A percentile compares a stretch with the other conserved stretches of the same genome.
These are phyloP conservation scores for Carcina quercana DNA, from an alignment of 2,888 invertebrate genomes.

Conservation along the genomic window DNA sequence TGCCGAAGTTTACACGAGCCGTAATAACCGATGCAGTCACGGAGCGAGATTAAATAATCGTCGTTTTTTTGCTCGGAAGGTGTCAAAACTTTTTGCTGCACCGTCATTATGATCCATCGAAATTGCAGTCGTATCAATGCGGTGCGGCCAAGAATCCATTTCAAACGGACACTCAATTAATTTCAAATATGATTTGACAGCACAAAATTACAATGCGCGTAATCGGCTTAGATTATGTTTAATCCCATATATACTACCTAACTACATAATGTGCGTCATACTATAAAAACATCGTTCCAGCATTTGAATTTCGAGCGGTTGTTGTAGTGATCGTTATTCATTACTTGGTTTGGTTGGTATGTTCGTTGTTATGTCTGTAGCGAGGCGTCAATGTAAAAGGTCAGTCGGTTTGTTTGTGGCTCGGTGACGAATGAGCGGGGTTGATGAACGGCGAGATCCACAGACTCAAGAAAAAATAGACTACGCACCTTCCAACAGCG, in stretches of 20 bases:
- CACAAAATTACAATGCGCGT: constrained; percentile 42
- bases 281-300: constrained; percentile 13
- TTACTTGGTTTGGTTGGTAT: constrained; percentile 25
- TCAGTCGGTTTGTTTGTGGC: constrained; percentile 31
- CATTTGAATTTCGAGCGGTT: neutral
- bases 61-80: constrained; percentile 39
- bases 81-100: constrained; percentile 58
- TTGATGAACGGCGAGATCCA: constrained; percentile 69
- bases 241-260: constrained; percentile 20
- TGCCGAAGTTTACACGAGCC: too few relatives aligned
- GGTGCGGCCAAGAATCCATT: constrained; percentile 39
- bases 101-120: constrained; percentile 55
- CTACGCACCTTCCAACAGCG: too few relatives aligned
- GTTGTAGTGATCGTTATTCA: constrained; percentile 23
- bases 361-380: constrained; percentile 21
- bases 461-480: too few relatives aligned
- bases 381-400: constrained; percentile 50
- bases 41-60: constrained; percentile 50
- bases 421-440: constrained; percentile 66
- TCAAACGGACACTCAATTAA: constrained; percentile 56
- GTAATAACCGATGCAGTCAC: constrained; percentile 37
- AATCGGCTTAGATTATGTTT: constrained; percentile 24
- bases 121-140: constrained; percentile 48
- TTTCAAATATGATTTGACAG: constrained; percentile 58
- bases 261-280: constrained; percentile 20